Evolutionary conservation across 2,888 invertebrate genomes (phyloP), one percentile per base, ranked within the genome.

Genomic region (Standfussiana lucernea): DNA sequence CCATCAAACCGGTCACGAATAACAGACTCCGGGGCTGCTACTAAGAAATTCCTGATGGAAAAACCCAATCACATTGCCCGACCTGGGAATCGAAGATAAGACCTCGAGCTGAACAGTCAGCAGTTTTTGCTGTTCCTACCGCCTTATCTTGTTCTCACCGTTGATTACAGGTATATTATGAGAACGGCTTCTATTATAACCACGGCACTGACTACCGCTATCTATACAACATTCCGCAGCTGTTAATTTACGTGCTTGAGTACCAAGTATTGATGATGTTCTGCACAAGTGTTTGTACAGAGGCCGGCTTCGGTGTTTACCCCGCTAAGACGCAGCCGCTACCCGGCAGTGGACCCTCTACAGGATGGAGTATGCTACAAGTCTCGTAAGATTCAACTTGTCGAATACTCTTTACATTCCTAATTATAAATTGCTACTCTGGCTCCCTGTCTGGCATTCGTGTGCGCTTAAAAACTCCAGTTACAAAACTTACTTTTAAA

Each of bases 241-340:
- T 99, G 90, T 95, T 98, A 79, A 97, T 97, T 89, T 98, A 98
- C 93, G 97, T 98, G 64, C 97, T 98, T 93, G 96, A 98, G 73
- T 97, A 98, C 82, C 98, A 98, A 92, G 97, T 97, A 66, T 97
- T 98, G 2, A 97, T 98, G 97, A 95, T 98, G 77, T 93, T 99
- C 82, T 98, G 98, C 2, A 98, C 99, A 90, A 98, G 98, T 89
- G 98, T 98, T 47, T 99, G 98, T 90, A 98, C 98, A 64, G 98
- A 98, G 94, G 97, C 98, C 1, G 98, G 98, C 0, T 97, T 99
- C 53, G 99, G 99, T 7, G 98, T 98, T n/a, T 99, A 99, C 93
- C 99, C 99, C 0, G 94, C 94, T 0, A 96, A 95, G 66, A 97
- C 97, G 32, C 94, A 97, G 59, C 97, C 98, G 0, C 93, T 97